These are phyloP conservation scores for Drosophila elegans DNA, from an alignment of 1,140 invertebrate genomes.

Conservation along the genomic window DNA sequence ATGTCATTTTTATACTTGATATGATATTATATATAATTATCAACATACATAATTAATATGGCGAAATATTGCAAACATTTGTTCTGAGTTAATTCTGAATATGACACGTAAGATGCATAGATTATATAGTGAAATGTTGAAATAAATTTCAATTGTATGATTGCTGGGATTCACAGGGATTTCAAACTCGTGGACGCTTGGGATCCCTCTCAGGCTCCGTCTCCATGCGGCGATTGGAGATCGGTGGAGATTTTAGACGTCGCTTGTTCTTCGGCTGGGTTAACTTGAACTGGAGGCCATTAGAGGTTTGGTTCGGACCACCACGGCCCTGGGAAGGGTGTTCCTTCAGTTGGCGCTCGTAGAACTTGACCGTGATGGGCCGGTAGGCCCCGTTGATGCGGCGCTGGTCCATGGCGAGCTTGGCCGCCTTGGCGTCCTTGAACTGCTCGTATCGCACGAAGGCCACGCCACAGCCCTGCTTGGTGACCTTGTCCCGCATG, in stretches of 20 bases:
- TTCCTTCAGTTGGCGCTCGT: neutral
- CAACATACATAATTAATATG: no score
- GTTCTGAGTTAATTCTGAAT: no score
- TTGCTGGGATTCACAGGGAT: neutral
- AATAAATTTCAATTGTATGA: no score
- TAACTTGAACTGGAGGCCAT: neutral
- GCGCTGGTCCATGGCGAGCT: neutral
- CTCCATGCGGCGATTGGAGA: neutral
- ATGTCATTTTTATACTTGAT: no score
- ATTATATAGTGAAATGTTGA: no score
- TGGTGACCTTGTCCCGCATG: slow-evolving; percentile 2
- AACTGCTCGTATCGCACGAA: slow-evolving; percentile 28
- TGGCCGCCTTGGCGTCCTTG: slow-evolving; percentile 11
- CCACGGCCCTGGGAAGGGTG: no score
- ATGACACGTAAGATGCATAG: no score
- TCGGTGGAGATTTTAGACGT: no score
- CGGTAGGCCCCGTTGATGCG: no score
- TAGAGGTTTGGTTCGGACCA: neutral
- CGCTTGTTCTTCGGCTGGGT: no score
- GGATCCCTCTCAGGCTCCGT: neutral
- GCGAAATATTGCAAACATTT: no score
- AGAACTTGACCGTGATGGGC: slow-evolving; percentile 11
- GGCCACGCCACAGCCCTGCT: slow-evolving; percentile 10
- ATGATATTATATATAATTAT: no score
- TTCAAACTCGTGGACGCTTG: neutral